A percentile compares a stretch with the other conserved stretches of the same genome.
Conservation (phyloP, 2,797 vertebrate genomes). For the Gambusia yucatana region DNA sequence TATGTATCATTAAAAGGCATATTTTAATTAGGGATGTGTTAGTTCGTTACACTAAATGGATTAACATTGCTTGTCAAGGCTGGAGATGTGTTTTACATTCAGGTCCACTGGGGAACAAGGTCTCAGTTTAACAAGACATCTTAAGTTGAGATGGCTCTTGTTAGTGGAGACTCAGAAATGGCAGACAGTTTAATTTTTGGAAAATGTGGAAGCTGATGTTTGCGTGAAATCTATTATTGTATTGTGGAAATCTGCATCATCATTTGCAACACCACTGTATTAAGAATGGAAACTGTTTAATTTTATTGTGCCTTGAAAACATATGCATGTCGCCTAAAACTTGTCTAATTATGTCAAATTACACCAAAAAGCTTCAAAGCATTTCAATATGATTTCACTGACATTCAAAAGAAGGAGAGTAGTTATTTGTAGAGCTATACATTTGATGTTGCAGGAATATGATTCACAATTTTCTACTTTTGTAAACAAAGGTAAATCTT, state of each 20-base stretch:
- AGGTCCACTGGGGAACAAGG: slow-evolving; percentile 81
- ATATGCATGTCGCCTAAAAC: not conserved
- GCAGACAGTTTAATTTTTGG: slow-evolving; percentile 70
- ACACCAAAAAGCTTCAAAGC: no score
- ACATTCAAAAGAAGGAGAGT: not conserved
- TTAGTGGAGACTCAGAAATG: slow-evolving; percentile 67
- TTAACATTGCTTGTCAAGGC: slow-evolving; percentile 85
- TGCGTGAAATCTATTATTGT: slow-evolving; percentile 62
- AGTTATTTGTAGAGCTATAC: not conserved
- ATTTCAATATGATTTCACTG: not conserved
- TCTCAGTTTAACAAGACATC: slow-evolving; percentile 81
- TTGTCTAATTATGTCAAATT: not conserved
- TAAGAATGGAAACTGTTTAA: slow-evolving; percentile 27
- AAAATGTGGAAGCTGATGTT: slow-evolving; percentile 50
- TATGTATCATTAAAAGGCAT: slow-evolving; percentile 86
- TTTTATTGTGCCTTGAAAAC: slow-evolving; percentile 4
- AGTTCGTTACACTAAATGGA: slow-evolving; percentile 87
- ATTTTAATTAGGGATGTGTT: slow-evolving; percentile 88
- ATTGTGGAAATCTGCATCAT: slow-evolving; percentile 45
- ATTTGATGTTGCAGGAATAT: not conserved
- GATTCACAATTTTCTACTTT: not conserved
- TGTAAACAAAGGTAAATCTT: not conserved
- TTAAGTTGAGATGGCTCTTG: slow-evolving; percentile 74
- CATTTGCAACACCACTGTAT: slow-evolving; percentile 39
- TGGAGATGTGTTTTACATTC: slow-evolving; percentile 84